Evolutionary conservation across 2,888 invertebrate genomes (phyloP).

Genomic region (Drosophila nigricruria): DNA sequence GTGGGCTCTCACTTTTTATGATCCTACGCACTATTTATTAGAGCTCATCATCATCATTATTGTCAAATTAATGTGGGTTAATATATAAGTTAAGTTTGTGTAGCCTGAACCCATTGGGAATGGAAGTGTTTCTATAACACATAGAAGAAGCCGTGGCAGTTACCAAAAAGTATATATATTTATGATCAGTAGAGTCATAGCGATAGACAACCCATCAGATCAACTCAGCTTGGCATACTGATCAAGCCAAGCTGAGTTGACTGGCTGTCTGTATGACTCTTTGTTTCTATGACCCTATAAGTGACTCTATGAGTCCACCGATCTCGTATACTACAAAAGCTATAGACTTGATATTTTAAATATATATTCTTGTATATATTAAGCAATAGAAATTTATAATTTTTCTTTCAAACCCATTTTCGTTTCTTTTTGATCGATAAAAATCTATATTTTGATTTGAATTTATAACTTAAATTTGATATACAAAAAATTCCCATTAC

Average conservation of each 20-base stretch:
- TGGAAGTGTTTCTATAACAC: not conserved
- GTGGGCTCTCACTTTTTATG: conserved; percentile 25
- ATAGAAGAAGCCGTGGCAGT: no score
- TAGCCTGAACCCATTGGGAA: not conserved
- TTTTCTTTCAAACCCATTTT: not conserved
- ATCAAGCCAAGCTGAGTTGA: not conserved
- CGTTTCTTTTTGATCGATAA: not conserved
- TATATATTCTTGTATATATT: not conserved
- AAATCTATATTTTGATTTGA: no score
- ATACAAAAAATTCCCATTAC: not conserved
- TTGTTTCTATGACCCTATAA: not conserved
- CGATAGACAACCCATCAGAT: no score
- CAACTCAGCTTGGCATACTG: not conserved
- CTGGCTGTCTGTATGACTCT: not conserved
- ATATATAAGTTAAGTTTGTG: not conserved
- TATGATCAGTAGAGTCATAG: not conserved
- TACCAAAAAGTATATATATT: not conserved
- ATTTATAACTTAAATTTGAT: no score
- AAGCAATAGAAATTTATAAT: accelerated
- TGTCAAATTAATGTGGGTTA: not conserved
- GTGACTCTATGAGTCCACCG: not conserved
- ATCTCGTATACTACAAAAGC: not conserved
- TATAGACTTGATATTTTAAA: not conserved
- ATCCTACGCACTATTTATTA: conserved; percentile 19
- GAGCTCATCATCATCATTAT: conserved; percentile 11